phyloP scores from a whole-genome alignment of 2,888 invertebrate species.

The Cataglyphis altisquamis region DNA sequence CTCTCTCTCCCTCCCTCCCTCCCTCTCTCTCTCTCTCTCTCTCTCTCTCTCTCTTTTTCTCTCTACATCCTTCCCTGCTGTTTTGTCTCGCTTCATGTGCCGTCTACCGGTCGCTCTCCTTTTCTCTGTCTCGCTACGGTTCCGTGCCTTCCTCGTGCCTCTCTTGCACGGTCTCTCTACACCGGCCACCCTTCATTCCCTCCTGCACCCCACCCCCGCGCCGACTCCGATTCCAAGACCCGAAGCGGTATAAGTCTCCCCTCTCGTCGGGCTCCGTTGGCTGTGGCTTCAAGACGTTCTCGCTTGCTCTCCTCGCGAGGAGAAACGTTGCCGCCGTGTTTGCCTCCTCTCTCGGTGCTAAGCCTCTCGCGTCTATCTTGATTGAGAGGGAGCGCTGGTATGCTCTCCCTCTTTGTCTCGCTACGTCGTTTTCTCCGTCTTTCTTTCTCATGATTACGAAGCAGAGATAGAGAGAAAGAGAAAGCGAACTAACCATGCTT shows the following conservation, averaged over 20 bases:
- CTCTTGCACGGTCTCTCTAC: slow-evolving; percentile 73
- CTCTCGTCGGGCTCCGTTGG: slow-evolving; percentile 74
- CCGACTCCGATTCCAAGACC: slow-evolving; percentile 68
- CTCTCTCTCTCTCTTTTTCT: slow-evolving; percentile 53
- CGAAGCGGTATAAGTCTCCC: slow-evolving; percentile 75
- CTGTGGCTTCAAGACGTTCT: slow-evolving; percentile 73
- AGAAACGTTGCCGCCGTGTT: slow-evolving; percentile 74
- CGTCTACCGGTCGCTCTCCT: slow-evolving; percentile 59
- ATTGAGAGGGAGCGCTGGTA: slow-evolving; percentile 82
- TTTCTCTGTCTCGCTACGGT: slow-evolving; percentile 56
- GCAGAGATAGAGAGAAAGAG: slow-evolving; percentile 65
- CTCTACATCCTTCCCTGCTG: slow-evolving; percentile 46
- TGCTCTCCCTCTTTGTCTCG: slow-evolving; percentile 31
- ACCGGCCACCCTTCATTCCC: slow-evolving; percentile 70
- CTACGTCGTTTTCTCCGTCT: slow-evolving; percentile 27
- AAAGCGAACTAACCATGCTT: slow-evolving; percentile 70
- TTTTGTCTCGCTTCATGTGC: slow-evolving; percentile 43
- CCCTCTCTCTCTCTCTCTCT: slow-evolving; percentile 45
- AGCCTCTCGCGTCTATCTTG: slow-evolving; percentile 85
- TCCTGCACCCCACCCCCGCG: slow-evolving; percentile 54
- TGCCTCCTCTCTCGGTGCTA: slow-evolving; percentile 81
- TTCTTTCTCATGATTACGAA: slow-evolving; percentile 4
- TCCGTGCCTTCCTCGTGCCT: slow-evolving; percentile 67
- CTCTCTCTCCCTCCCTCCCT: no score
- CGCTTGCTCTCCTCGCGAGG: slow-evolving; percentile 62